Evolutionary conservation across 64 coral and sea anemone species (phyloP).

Genomic region (Astreopora myriophthalma): DNA sequence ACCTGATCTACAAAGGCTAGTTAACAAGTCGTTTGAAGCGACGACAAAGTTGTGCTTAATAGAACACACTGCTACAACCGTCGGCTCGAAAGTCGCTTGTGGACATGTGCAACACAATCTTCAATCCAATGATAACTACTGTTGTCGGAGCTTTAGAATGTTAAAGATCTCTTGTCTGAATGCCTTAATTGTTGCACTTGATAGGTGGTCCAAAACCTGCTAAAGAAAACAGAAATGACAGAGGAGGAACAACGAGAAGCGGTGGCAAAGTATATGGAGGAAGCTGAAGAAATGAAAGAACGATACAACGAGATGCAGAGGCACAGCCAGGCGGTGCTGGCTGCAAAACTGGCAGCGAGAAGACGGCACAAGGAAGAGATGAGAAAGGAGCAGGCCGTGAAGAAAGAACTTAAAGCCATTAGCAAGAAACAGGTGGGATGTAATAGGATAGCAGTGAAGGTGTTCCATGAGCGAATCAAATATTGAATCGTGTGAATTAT

Average conservation of each 20-base stretch:
- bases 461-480: too few relatives aligned
- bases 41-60: too few relatives aligned
- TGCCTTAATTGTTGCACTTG: background rate
- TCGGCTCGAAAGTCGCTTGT: too few relatives aligned
- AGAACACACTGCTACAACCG: too few relatives aligned
- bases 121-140: background rate
- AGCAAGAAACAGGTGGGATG: constrained; percentile 82
- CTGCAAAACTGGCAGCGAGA: constrained; percentile 88
- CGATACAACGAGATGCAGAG: constrained; percentile 65
- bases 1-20: too few relatives aligned
- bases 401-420: constrained; percentile 84
- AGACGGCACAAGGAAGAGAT: constrained; percentile 86
- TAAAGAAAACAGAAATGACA: constrained; percentile 70
- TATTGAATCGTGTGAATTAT: too few relatives aligned
- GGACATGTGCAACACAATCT: too few relatives aligned
- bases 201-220: constrained; percentile 68
- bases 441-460: background rate
- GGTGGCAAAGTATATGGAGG: constrained; percentile 69
- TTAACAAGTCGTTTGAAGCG: too few relatives aligned
- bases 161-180: background rate
- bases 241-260: constrained; percentile 78
- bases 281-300: constrained; percentile 73
- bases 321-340: constrained; percentile 74
- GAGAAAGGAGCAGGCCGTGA: constrained; percentile 86
- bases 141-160: background rate